phyloP scores from a whole-genome alignment of 2,113 vertebrate genomes.

The Lepus timidus region DNA sequence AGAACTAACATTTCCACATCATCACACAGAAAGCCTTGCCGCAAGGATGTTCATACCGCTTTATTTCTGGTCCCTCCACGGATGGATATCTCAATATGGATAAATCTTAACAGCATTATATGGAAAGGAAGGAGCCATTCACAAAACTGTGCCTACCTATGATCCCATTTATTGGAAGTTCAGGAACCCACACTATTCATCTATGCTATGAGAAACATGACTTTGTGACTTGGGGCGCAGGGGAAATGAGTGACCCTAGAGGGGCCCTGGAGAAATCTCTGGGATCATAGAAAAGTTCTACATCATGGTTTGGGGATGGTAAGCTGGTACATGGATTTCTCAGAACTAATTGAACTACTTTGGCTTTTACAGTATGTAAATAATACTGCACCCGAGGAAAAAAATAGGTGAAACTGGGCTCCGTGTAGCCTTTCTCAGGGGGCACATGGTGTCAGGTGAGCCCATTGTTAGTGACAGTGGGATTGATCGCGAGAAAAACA shows the following conservation, averaged over 20 bases:
- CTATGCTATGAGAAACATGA: neutral
- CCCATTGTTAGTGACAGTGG: neutral
- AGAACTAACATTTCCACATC: neutral
- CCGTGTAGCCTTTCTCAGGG: conserved; percentile 16
- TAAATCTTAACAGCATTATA: neutral
- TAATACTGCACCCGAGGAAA: neutral
- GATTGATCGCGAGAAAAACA: conserved; percentile 24
- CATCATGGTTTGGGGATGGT: neutral
- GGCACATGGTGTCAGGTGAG: neutral
- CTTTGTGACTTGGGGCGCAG: neutral
- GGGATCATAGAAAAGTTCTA: neutral
- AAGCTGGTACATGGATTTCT: neutral
- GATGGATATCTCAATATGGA: neutral
- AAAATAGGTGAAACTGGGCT: neutral
- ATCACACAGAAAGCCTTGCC: neutral
- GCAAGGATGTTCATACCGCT: neutral
- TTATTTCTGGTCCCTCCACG: conserved; percentile 13
- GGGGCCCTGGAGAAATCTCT: neutral
- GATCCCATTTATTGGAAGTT: neutral
- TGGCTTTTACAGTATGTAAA: neutral
- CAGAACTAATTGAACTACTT: neutral
- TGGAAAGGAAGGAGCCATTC: neutral
- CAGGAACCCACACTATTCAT: neutral
- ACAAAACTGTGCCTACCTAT: neutral
- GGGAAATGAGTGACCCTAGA: neutral